Conservation (phyloP, 2,113 vertebrate species). For the Psilopogon haemacephalus region DNA sequence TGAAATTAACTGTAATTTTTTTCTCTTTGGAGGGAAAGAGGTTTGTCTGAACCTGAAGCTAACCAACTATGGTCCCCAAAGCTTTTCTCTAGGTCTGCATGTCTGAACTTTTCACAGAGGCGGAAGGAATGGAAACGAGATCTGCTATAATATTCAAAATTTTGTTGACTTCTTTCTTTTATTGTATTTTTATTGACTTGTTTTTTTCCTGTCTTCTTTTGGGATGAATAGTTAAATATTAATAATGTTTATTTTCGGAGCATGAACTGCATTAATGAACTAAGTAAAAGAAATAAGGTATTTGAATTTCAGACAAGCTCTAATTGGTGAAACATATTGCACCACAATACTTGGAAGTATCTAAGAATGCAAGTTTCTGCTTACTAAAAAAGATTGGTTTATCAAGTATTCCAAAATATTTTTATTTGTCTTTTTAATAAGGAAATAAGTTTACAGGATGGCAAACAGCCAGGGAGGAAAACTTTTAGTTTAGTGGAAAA, state of each 20-base stretch:
- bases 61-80: neutral
- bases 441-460: neutral
- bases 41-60: neutral
- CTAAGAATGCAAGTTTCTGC: neutral
- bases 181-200: neutral
- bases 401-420: neutral
- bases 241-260: constrained; percentile 4
- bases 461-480: neutral
- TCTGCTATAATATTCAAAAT: neutral
- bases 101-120: neutral
- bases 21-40: neutral
- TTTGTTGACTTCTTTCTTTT: neutral
- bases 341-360: neutral
- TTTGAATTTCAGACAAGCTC: constrained; percentile 40
- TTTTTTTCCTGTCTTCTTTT: neutral
- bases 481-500: constrained; percentile 1
- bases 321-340: constrained; percentile 32
- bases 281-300: neutral
- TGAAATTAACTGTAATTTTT: neutral
- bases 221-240: constrained; percentile 5
- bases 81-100: neutral
- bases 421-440: neutral
- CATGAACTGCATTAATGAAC: neutral
- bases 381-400: neutral
- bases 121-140: neutral